Evolutionary conservation across 2,113 vertebrate genomes (phyloP).

Genomic region (Danio rerio): GRCz12tu NC_133181.1:50354001-50354500

Average conservation of each 20-base stretch:
- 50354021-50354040: slow-evolving; percentile 98
- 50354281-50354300: slow-evolving; percentile 88
- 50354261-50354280: slow-evolving; percentile 96
- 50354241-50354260: slow-evolving; percentile 92
- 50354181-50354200: slow-evolving; percentile 97
- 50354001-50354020: slow-evolving; percentile 92
- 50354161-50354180: slow-evolving; percentile 96
- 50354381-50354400: no score
- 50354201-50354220: slow-evolving; percentile 94
- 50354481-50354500: no score
- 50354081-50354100: slow-evolving; percentile 90
- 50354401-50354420: no score
- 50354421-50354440: no score
- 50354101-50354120: slow-evolving; percentile 74
- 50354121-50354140: slow-evolving; percentile 93
- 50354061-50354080: slow-evolving; percentile 86
- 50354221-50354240: slow-evolving; percentile 90
- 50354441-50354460: no score
- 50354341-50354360: no score
- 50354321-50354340: not conserved
- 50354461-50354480: no score
- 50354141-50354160: slow-evolving; percentile 88
- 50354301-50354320: not conserved
- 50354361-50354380: no score
- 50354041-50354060: slow-evolving; percentile 92